These are phyloP conservation scores for Copsychus sechellarum DNA, from an alignment of 2,113 vertebrate species.

Conservation along the genomic window DNA sequence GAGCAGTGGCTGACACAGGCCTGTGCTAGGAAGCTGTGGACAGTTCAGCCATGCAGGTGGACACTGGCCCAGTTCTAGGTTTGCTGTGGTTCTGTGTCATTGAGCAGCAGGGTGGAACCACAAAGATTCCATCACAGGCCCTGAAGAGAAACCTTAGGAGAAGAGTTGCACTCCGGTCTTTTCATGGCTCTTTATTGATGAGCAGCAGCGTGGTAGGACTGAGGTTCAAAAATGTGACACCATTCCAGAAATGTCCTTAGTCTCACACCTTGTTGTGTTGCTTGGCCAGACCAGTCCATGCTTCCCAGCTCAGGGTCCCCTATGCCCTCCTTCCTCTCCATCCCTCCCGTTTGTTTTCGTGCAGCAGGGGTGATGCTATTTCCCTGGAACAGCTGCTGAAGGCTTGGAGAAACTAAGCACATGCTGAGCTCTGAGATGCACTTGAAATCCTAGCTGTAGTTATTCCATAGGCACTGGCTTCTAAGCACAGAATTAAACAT, in stretches of 20 bases:
- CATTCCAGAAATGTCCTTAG: not conserved
- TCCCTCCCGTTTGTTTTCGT: rapidly evolving
- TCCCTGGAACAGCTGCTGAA: not conserved
- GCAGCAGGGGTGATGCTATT: not conserved
- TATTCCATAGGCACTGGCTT: not conserved
- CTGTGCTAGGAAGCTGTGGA: not conserved
- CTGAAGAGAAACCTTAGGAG: not conserved
- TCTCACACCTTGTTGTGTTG: not conserved
- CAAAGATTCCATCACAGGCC: not conserved
- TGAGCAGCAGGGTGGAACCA: not conserved
- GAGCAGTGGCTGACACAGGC: not conserved
- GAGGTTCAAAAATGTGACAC: not conserved
- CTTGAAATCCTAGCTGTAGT: not conserved
- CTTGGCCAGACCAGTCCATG: not conserved
- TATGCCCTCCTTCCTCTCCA: not conserved
- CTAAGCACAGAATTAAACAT: conserved; percentile 4
- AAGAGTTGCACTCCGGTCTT: not conserved
- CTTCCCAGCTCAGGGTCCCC: not conserved
- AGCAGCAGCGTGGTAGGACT: not conserved
- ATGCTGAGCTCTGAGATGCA: not conserved
- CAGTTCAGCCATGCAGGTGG: not conserved
- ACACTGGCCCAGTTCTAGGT: not conserved
- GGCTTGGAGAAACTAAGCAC: not conserved
- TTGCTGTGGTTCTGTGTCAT: not conserved
- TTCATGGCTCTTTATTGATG: not conserved